Evolutionary conservation across 2,888 invertebrate species (phyloP).

Genomic region (Stratiomys singularior): DNA sequence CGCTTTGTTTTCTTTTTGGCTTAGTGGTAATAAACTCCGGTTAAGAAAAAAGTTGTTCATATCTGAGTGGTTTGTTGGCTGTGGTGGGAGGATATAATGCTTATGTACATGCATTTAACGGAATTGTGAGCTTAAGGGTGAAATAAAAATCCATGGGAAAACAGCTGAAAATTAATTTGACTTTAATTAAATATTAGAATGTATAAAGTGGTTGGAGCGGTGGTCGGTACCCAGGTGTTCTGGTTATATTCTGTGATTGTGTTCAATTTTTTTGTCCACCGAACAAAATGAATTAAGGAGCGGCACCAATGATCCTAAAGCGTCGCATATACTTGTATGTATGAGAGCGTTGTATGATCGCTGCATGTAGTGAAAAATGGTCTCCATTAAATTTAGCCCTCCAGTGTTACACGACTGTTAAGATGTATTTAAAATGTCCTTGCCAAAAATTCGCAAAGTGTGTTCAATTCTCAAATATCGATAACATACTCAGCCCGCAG

Average conservation of each 20-base stretch:
- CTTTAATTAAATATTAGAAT: conserved; percentile 52
- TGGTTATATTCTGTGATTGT: conserved; percentile 48
- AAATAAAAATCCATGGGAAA: conserved; percentile 38
- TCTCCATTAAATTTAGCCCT: too few relatives aligned
- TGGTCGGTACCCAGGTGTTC: conserved; percentile 48
- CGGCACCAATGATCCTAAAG: not conserved
- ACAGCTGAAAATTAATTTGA: conserved; percentile 51
- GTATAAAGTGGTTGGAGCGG: conserved; percentile 45
- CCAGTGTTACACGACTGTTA: too few relatives aligned
- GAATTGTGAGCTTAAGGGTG: conserved; percentile 6
- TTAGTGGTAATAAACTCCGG: conserved; percentile 35
- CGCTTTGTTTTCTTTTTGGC: conserved; percentile 46
- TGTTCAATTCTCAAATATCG: too few relatives aligned
- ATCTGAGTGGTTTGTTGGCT: not conserved
- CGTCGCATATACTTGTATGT: not conserved
- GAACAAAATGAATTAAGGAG: conserved; percentile 27
- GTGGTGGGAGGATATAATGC: not conserved
- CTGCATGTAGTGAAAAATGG: too few relatives aligned
- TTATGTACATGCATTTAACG: conserved; percentile 24
- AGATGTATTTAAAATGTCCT: too few relatives aligned
- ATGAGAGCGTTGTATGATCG: conserved; percentile 43
- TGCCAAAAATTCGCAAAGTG: too few relatives aligned
- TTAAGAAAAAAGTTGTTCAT: not conserved
- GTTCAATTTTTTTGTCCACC: conserved; percentile 32
- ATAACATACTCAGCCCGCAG: too few relatives aligned